phyloP scores from a whole-genome alignment of 2,113 vertebrate species.

The Arvicanthis niloticus region DNA sequence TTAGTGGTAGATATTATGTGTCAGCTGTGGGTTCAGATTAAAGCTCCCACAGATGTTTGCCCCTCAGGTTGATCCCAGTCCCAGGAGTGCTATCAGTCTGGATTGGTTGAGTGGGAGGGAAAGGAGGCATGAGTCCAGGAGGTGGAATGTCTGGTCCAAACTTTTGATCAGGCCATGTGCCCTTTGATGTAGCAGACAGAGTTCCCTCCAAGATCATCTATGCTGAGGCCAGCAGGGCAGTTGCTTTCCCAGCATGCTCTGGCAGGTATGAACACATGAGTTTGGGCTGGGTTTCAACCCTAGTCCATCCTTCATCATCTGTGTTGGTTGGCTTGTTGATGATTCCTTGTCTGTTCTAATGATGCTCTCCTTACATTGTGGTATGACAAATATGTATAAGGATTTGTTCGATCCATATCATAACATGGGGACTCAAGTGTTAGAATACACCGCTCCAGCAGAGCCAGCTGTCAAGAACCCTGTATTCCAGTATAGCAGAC shows the following conservation, averaged over 20 bases:
- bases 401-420: neutral
- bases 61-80: neutral
- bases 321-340: neutral
- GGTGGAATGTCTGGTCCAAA: constrained; percentile 70
- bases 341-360: neutral
- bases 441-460: neutral
- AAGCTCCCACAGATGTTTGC: constrained; percentile 66
- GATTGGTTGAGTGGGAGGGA: constrained; percentile 49
- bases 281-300: neutral
- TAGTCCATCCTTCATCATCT: neutral
- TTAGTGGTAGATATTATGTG: neutral
- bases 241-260: neutral
- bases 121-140: constrained; percentile 63
- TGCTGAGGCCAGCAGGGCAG: neutral
- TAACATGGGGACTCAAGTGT: neutral
- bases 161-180: constrained; percentile 72
- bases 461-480: neutral
- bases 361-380: neutral
- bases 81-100: constrained; percentile 41
- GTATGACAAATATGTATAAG: neutral
- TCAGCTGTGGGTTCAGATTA: constrained; percentile 48
- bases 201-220: constrained; percentile 57
- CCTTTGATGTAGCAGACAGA: constrained; percentile 79
- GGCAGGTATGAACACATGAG: neutral
- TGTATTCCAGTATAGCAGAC: neutral